Evolutionary conservation across 2,888 invertebrate species (phyloP), one percentile per base, ranked within the genome.

Genomic region (Eupithecia subumbrata): DNA sequence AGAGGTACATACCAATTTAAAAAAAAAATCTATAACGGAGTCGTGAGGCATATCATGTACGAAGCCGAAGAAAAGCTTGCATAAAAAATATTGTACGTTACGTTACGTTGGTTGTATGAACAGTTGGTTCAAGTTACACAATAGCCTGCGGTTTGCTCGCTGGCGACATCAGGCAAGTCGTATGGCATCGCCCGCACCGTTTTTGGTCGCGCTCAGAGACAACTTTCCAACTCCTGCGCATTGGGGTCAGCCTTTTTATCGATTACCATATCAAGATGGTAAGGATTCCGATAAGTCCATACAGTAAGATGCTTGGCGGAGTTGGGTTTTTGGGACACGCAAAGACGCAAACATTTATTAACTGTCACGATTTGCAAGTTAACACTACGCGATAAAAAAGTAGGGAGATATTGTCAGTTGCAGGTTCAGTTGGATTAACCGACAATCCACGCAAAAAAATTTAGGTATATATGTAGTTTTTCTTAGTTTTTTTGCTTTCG

Each of bases 191-290:
- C 89, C n/a, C n/a, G n/a, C n/a, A n/a, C n/a, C 90, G 78, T 85
- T 89, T 91, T 90, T 86, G 91, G 91, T 64, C 73, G 81, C 74
- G 83, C 78, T 82, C 81, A 76, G 84, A 84, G 85, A 83, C 89
- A 88, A 89, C 91, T 91, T 91, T 91, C 89, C 87, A 90, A 89
- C 84, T 88, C 85, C 85, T 85, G 84, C 81, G 84, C 82, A 87
- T 84, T 85, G 84, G 84, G 88, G 87, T 84, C 89, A 86, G 79
- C 77, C 85, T 88, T 89, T 89, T 89, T 84, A 82, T 78, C 37
- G 75, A 77, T 80, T 76, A 79, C 86, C 82, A 82, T 85, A 84
- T 76, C 77, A 80, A 79, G 80, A 77, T 80, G 84, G 80, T 76
- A 81, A 81, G 75, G 82, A 82, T 81, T 82, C 79, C 77, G 78